Conservation (phyloP, 1,140 invertebrate species). For the Orussus abietinus region DNA sequence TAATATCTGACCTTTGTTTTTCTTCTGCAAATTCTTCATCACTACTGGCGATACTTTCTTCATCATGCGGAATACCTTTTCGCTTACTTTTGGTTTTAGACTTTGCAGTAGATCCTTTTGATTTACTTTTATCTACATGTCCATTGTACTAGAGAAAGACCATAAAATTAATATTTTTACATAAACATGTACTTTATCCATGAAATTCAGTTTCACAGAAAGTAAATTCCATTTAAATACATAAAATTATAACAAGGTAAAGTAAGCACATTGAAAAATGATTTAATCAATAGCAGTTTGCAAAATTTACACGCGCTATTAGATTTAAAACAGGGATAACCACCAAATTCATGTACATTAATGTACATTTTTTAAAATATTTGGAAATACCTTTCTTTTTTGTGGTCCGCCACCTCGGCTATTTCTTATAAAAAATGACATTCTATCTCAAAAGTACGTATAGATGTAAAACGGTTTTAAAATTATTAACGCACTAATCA, state of each 20-base stretch:
- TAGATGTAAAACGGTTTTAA: no score
- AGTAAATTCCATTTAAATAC: background rate
- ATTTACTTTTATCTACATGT: slow-evolving; percentile 11
- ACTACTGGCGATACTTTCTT: slow-evolving; percentile 44
- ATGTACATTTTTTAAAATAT: slow-evolving; percentile 3
- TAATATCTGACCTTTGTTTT: slow-evolving; percentile 21
- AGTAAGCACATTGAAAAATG: slow-evolving; percentile 6
- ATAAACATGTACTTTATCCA: slow-evolving; percentile 4
- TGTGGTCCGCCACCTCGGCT: slow-evolving; percentile 14
- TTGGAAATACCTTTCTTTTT: slow-evolving; percentile 35
- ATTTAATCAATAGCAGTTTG: slow-evolving; percentile 1
- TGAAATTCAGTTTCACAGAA: slow-evolving; percentile 6
- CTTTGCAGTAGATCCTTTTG: slow-evolving; percentile 11
- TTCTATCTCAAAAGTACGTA: slow-evolving; percentile 13
- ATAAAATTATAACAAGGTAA: slow-evolving; percentile 4
- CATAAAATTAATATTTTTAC: slow-evolving; percentile 6
- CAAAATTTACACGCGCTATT: slow-evolving; percentile 1
- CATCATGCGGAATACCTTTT: slow-evolving; percentile 22
- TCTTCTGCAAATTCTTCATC: slow-evolving; percentile 45
- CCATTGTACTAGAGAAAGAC: slow-evolving; percentile 24
- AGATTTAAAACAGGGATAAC: background rate
- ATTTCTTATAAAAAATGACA: slow-evolving; percentile 43
- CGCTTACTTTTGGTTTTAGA: slow-evolving; percentile 18
- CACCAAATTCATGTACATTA: background rate
- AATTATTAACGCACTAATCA: no score